Percentiles rank a stretch among this genome's conserved stretches.
Conservation (phyloP, 53 echinoderm and acorn worm species). For the Echinarachnius parma region DNA sequence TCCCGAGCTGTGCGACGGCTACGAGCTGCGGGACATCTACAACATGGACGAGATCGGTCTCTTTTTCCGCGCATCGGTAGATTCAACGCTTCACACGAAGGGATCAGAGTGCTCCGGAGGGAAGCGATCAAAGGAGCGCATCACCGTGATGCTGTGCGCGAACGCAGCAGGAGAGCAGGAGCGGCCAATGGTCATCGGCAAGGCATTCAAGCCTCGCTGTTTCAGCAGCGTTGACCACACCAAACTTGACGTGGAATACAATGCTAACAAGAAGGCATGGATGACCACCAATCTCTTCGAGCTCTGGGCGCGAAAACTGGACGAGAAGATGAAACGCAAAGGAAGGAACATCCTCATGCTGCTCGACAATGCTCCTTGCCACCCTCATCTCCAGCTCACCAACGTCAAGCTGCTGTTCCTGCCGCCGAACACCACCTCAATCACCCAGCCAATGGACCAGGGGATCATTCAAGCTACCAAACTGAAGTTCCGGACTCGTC, state of each 20-base stretch:
- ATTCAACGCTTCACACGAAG: constrained; percentile 37
- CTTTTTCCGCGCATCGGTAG: constrained; percentile 27
- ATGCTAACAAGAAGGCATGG: constrained; percentile 45
- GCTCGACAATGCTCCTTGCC: constrained; percentile 23
- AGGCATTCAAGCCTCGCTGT: constrained; percentile 41
- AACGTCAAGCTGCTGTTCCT: constrained; percentile 43
- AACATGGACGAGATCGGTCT: constrained; percentile 52
- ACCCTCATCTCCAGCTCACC: constrained; percentile 27
- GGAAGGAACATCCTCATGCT: constrained; percentile 27
- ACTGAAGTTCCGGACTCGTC: constrained; percentile 34
- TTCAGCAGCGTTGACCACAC: constrained; percentile 29
- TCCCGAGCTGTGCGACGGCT: constrained; percentile 30
- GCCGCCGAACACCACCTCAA: constrained; percentile 43
- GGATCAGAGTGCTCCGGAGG: constrained; percentile 40
- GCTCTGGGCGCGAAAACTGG: constrained; percentile 15
- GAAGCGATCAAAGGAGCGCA: constrained; percentile 47
- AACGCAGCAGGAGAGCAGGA: constrained; percentile 41
- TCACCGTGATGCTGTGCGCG: constrained; percentile 47
- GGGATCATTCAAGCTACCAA: constrained; percentile 54
- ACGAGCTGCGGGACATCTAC: constrained; percentile 43
- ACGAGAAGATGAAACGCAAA: constrained; percentile 4
- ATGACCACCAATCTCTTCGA: constrained; percentile 41
- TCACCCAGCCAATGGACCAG: constrained; percentile 54
- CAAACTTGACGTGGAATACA: constrained; percentile 8
- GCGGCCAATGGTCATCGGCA: constrained; percentile 24